Base-by-base conservation (phyloP, 2,797 vertebrate genomes). In the Clarias fuscus region DNA sequence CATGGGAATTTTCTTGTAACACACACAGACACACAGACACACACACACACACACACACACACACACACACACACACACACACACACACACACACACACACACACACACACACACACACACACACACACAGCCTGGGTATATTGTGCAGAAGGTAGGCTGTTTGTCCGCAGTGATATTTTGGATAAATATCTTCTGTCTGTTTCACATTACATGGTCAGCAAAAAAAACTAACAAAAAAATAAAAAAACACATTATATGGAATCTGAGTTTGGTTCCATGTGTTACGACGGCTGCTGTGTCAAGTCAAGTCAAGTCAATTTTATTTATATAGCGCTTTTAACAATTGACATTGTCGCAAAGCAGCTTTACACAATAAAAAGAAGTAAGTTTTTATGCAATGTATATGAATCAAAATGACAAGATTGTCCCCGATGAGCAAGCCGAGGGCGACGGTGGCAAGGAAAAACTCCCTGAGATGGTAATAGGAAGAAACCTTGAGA, bases 1-100 rank as follows among this genome's bases (percentile, higher is more conserved):
- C 78, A 81, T 65, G 78, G 78, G 78, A 81, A 81, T 81, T 43
- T 17, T 79, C 20, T n/a, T 82, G 40, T 68, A 43, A 64, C 62
- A 67, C 37, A 33, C 65, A 83, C 81, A 71, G 43, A 70, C 81
- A 83, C 8, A 48, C 8, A 48, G 10, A 48, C 62, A 64, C 62
- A 64, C 56, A 43, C 78, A 37, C 61, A 65, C 24, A 65, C 27
- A 48, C 43, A 48, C 43, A 48, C 43, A 43, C 40, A 71, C 67
- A 71, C 27, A 53, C 1, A 64, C 62, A 67, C 37, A 64, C 62
- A 67, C 37, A 64, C 62, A 67, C 24, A 64, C 62, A 67, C 37
- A 64, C 62, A 67, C 24, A 64, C 62, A 67, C 37, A 64, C 62
- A 67, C 37, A 64, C 62, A 67, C 37, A 64, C 62, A 67, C 37